Conservation (phyloP, 1,140 invertebrate species). For the Planococcus citri region DNA sequence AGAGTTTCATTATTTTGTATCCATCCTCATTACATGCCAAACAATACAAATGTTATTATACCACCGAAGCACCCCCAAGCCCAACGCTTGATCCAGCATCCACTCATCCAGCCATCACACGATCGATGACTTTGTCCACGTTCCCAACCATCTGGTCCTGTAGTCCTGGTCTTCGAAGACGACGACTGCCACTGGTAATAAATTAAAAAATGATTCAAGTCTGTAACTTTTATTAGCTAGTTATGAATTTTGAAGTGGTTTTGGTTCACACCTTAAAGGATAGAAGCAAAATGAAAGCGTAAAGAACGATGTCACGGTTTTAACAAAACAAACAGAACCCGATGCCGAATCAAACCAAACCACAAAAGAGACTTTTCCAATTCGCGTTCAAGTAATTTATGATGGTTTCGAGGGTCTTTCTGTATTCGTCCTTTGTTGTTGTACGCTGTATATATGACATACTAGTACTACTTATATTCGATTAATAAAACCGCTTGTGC, state of each 20-base stretch:
- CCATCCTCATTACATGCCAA: too few species aligned
- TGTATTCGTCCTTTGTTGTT: not conserved
- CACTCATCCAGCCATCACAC: too few species aligned
- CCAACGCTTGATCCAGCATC: too few species aligned
- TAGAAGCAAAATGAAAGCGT: not conserved
- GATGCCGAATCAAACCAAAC: too few species aligned
- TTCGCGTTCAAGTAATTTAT: not conserved
- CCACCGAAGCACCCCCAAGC: too few species aligned
- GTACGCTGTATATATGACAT: not conserved
- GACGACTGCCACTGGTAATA: too few species aligned
- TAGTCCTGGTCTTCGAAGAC: too few species aligned
- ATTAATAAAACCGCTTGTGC: not conserved
- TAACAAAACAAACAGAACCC: not conserved
- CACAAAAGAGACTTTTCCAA: slow-evolving; percentile 1
- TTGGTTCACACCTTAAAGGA: not conserved
- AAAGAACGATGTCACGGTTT: slow-evolving; percentile 6
- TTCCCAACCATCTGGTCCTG: not conserved
- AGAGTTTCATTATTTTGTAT: too few species aligned
- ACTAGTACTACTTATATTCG: too few species aligned
- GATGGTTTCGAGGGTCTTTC: not conserved
- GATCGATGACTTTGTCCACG: not conserved
- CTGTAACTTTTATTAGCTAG: not conserved
- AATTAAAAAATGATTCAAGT: not conserved
- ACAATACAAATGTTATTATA: too few species aligned
- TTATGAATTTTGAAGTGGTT: not conserved